These are phyloP conservation scores for Prolemur simus DNA, from an alignment of 2,113 vertebrate species.

Conservation along the genomic window DNA sequence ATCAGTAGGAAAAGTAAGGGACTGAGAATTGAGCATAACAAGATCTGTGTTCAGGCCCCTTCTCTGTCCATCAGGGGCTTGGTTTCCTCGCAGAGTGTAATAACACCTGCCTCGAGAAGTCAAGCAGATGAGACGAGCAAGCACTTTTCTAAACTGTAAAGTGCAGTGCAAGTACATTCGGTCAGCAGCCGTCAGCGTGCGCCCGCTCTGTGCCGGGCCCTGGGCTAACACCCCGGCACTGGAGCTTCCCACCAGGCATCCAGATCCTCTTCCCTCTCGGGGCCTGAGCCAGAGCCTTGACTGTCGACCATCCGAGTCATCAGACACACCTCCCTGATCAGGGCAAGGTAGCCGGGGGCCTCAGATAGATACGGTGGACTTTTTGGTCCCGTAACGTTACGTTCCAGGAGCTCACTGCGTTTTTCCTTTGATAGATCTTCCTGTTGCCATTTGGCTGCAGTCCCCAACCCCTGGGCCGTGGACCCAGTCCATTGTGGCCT, in stretches of 20 bases:
- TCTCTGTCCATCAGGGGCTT: not conserved
- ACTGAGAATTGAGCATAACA: not conserved
- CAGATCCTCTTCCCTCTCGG: not conserved
- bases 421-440: not conserved
- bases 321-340: not conserved
- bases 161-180: accelerated
- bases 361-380: not conserved
- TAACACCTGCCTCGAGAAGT: not conserved
- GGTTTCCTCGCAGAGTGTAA: not conserved
- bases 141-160: not conserved
- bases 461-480: too few species aligned
- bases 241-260: not conserved
- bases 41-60: not conserved
- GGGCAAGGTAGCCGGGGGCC: not conserved
- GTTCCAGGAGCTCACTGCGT: not conserved
- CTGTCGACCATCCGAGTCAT: not conserved
- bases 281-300: not conserved
- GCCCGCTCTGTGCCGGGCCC: not conserved
- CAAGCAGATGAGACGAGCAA: not conserved
- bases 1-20: not conserved
- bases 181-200: not conserved
- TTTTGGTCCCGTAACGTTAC: not conserved
- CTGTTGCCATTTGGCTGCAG: not conserved
- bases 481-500: too few species aligned
- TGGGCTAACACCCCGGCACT: not conserved